phyloP scores from a whole-genome alignment of 1,140 invertebrate species.

The Saccostrea glomerata region DNA sequence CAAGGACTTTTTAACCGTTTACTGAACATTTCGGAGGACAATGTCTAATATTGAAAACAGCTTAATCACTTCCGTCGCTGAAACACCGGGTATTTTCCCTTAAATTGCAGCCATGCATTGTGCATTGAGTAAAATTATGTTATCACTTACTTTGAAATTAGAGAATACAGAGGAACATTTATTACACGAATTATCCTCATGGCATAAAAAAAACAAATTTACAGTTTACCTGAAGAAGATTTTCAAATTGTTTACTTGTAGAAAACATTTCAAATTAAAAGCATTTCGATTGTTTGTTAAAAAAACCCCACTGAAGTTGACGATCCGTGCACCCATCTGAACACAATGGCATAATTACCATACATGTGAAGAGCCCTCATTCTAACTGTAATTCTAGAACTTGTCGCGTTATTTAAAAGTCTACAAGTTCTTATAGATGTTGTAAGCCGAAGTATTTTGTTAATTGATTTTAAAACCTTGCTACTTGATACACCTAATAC shows the following conservation, averaged over 20 bases:
- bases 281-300: neutral
- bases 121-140: no score
- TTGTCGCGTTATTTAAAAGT: constrained; percentile 36
- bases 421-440: constrained; percentile 1
- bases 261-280: constrained; percentile 11
- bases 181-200: neutral
- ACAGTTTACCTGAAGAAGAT: neutral
- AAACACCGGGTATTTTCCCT: neutral
- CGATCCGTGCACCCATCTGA: neutral
- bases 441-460: constrained; percentile 31
- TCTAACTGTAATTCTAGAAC: constrained; percentile 28
- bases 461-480: constrained; percentile 35
- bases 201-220: neutral
- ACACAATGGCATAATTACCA: constrained; percentile 31
- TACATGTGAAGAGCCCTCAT: constrained; percentile 7
- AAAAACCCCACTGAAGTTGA: neutral
- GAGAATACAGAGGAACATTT: constrained; percentile 1
- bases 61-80: neutral
- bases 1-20: constrained; percentile 1
- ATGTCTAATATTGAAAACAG: neutral
- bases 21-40: neutral
- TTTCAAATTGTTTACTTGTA: constrained; percentile 9
- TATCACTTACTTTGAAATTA: neutral
- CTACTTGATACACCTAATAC: neutral
- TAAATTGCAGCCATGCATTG: neutral